Base-by-base conservation (phyloP, 2,888 invertebrate species). In the Synergus umbraculus region DNA sequence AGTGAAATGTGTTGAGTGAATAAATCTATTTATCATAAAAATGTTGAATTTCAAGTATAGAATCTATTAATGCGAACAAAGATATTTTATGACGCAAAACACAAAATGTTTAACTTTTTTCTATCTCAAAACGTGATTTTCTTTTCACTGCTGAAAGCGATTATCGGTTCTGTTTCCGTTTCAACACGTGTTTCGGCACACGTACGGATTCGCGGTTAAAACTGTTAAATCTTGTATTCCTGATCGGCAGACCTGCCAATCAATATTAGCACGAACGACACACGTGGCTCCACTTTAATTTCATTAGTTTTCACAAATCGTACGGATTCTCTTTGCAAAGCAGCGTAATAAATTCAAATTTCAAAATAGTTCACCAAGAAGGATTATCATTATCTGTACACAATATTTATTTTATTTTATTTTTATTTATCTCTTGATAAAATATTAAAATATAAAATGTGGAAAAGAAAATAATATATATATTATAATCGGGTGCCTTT, bases 191-290 rank as follows among this genome's bases (percentile, higher is more conserved):
- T 77, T 78, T 64, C 77, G 76, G 15, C 54, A 77, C 76, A 65
- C 49, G 69, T 88, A 85, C 78, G 87, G 85, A 86, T 88, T 89
- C 85, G 82, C 79, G 85, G 85, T 85, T 87, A 84, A 87, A 86
- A 86, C 86, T 83, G 85, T 88, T 87, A 87, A 83, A 84, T 85
- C 83, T 67, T 12, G 7, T 66, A 49, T 41, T 69, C 18, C 58
- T 41, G 46, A 54, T 73, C n/a, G 37, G n/a, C 29, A 49, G 22
- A 43, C 29, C 44, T 76, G 29, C 4, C 58, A 63, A 44, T 44
- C 43, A 43, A 43, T 63, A 63, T 64, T 29, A 46, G 10, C 44
- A 37, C n/a, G 13, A 2, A 15, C 15, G 49, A 43, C 12, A 43
- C 78, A 78, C 67, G 78, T 73, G 73, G 10, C 67, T 67, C 22